Evolutionary conservation across 2,888 invertebrate genomes (phyloP).

Genomic region (Scrobipalpa costella): DNA sequence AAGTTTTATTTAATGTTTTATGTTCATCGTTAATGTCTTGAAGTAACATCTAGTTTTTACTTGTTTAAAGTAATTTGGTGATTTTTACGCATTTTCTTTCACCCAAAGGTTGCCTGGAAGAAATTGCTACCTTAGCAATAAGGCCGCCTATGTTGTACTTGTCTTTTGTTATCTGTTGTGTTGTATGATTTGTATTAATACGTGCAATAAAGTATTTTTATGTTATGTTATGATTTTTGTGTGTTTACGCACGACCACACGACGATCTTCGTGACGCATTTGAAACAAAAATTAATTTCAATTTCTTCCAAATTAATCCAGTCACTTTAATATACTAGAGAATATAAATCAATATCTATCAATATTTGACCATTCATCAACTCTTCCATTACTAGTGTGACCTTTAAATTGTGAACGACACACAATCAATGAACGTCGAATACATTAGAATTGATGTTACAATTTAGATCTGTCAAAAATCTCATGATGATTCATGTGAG

Average conservation of each 20-base stretch:
- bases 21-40: background rate
- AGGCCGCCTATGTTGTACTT: too few species aligned
- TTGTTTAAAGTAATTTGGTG: background rate
- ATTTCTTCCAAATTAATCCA: background rate
- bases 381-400: slow-evolving; percentile 31
- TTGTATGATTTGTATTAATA: too few species aligned
- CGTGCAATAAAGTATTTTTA: too few species aligned
- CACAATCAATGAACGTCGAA: slow-evolving; percentile 36
- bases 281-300: too few species aligned
- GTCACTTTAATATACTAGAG: background rate
- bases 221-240: too few species aligned
- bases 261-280: too few species aligned
- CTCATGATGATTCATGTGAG: slow-evolving; percentile 37
- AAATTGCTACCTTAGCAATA: too few species aligned
- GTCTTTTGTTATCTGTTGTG: too few species aligned
- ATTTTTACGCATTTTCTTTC: background rate
- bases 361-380: slow-evolving; percentile 17
- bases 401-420: slow-evolving; percentile 44
- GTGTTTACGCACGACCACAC: too few species aligned
- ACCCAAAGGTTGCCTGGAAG: too few species aligned
- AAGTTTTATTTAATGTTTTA: too few species aligned
- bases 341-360: slow-evolving; percentile 23
- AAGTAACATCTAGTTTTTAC: background rate
- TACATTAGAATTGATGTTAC: slow-evolving; percentile 39
- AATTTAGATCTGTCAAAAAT: slow-evolving; percentile 43